Percentiles rank a stretch among this genome's conserved stretches.
Evolutionary conservation across 2,113 vertebrate genomes (phyloP).

Genomic region (Prolemur simus): DNA sequence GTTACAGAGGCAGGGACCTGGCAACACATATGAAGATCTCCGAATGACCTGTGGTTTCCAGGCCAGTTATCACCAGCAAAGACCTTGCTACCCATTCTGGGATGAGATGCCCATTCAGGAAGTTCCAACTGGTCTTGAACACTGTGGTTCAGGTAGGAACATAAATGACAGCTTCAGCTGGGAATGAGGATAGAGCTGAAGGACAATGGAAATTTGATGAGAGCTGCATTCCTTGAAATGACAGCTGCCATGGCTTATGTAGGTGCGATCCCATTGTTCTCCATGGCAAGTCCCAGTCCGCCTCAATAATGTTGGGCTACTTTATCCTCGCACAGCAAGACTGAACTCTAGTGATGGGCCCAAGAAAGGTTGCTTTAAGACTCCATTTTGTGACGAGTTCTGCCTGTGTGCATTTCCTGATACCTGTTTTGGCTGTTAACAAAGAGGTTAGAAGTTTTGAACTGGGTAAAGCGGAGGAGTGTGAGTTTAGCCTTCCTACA

Average conservation of each 20-base stretch:
- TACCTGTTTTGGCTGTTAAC: neutral
- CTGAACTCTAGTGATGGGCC: neutral
- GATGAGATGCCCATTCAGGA: slow-evolving; percentile 93
- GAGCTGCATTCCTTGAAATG: neutral
- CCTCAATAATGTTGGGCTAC: neutral
- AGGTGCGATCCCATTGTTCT: slow-evolving; percentile 15
- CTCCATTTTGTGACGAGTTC: neutral
- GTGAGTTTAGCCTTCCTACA: neutral
- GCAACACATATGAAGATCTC: slow-evolving; percentile 84
- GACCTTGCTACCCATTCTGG: slow-evolving; percentile 85
- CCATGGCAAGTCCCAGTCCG: neutral
- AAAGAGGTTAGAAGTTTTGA: neutral
- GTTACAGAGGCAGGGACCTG: slow-evolving; percentile 86
- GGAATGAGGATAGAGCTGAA: neutral
- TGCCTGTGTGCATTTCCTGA: neutral
- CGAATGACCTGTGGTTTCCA: slow-evolving; percentile 87
- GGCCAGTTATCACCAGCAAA: slow-evolving; percentile 86
- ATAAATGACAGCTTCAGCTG: neutral
- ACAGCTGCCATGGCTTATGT: neutral
- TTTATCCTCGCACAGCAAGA: slow-evolving; percentile 42
- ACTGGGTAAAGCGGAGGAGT: neutral
- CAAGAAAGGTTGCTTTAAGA: neutral
- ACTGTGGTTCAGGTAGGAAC: slow-evolving; percentile 88
- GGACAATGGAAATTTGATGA: neutral
- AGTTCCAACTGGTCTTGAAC: slow-evolving; percentile 93